Percentiles rank a stretch among this genome's conserved stretches.
Conservation (phyloP, 1,140 invertebrate species). For the Drosophila nigrodunni region DNA sequence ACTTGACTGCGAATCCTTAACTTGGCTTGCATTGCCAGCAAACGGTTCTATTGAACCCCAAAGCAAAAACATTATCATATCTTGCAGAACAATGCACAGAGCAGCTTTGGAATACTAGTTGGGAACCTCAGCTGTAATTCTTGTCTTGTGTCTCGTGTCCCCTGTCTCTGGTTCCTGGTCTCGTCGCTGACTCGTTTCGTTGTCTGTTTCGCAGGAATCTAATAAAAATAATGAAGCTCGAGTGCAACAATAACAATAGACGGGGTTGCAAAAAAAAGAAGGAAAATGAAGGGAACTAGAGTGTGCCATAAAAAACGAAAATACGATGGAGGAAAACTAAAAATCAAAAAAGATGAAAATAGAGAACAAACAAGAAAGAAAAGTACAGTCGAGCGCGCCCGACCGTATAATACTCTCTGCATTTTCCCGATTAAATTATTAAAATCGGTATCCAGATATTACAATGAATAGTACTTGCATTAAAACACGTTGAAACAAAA, state of each 20-base stretch:
- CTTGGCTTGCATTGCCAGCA: slow-evolving; percentile 8
- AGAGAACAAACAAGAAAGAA: slow-evolving; percentile 1
- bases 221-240: slow-evolving; percentile 78
- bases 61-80: slow-evolving; percentile 70
- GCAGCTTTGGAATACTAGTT: slow-evolving; percentile 18
- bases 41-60: slow-evolving; percentile 74
- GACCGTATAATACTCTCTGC: no score
- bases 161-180: no score
- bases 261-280: slow-evolving; percentile 8
- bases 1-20: slow-evolving; percentile 21
- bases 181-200: slow-evolving; percentile 8
- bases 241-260: slow-evolving; percentile 57
- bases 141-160: neutral
- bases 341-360: no score
- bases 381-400: no score
- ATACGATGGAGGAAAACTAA: slow-evolving; percentile 14
- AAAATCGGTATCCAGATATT: no score
- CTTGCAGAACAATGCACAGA: slow-evolving; percentile 23
- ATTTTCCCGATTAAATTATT: no score
- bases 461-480: no score
- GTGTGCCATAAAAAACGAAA: slow-evolving; percentile 65
- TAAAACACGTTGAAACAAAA: no score
- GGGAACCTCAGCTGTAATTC: slow-evolving; percentile 9
- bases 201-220: slow-evolving; percentile 54
- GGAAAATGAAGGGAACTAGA: slow-evolving; percentile 3